These are phyloP conservation scores for Trichomycterus rosablanca DNA, from an alignment of 2,113 vertebrate genomes.

Conservation along the genomic window DNA sequence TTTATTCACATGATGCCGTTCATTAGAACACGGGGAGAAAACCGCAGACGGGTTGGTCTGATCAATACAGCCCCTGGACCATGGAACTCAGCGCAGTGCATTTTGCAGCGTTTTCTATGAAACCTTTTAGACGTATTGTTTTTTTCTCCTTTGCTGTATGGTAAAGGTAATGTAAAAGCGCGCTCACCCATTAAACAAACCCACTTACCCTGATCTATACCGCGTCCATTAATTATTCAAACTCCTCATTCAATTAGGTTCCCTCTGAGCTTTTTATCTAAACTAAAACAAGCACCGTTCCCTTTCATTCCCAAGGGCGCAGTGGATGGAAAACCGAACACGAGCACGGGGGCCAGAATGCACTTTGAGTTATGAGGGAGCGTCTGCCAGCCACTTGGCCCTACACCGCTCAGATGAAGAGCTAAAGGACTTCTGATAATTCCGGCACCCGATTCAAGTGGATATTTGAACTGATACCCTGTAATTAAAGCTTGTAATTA, in stretches of 20 bases:
- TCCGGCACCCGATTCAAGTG: too few relatives aligned
- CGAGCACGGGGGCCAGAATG: slow-evolving; percentile 23
- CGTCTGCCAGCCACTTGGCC: slow-evolving; percentile 20
- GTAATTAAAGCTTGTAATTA: too few relatives aligned
- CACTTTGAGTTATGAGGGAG: slow-evolving; percentile 38
- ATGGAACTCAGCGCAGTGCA: too few relatives aligned
- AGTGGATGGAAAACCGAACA: slow-evolving; percentile 46
- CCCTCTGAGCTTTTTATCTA: slow-evolving; percentile 40
- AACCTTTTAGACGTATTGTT: neutral
- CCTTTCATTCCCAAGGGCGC: slow-evolving; percentile 46
- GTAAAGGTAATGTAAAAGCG: neutral
- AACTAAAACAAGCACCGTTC: slow-evolving; percentile 43
- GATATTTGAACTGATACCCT: too few relatives aligned
- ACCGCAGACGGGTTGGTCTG: too few relatives aligned
- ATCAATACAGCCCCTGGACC: neutral
- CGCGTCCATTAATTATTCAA: slow-evolving; percentile 55
- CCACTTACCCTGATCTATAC: slow-evolving; percentile 38
- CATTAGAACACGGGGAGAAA: too few relatives aligned
- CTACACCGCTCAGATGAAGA: too few relatives aligned
- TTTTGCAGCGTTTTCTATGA: too few relatives aligned
- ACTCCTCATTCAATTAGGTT: slow-evolving; percentile 56
- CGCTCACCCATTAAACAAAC: slow-evolving; percentile 11
- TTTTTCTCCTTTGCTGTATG: neutral
- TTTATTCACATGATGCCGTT: too few relatives aligned
- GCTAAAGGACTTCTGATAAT: too few relatives aligned